Conservation (phyloP, 1,140 invertebrate species). For the Caenorhabditis brenneri region DNA sequence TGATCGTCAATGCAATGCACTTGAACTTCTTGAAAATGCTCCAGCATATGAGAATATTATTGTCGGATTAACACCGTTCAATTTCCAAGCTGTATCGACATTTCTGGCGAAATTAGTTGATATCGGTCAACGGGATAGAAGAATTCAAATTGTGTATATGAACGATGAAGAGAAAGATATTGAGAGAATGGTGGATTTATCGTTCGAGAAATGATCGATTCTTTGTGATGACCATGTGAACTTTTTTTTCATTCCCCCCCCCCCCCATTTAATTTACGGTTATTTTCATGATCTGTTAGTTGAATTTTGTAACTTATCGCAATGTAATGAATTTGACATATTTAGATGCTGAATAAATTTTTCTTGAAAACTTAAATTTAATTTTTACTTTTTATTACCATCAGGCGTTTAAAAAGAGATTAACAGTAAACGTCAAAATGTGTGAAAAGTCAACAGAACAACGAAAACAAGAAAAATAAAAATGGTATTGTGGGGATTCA, state of each 20-base stretch:
- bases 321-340: too few species aligned
- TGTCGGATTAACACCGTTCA: not conserved
- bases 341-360: too few species aligned
- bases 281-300: not conserved
- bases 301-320: too few species aligned
- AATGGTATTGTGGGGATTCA: not conserved
- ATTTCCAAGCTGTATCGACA: not conserved
- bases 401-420: not conserved
- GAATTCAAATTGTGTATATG: not conserved
- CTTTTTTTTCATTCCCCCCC: not conserved
- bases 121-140: not conserved
- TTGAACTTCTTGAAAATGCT: not conserved
- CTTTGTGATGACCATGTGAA: not conserved
- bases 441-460: conserved; percentile 1
- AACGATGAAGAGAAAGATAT: not conserved
- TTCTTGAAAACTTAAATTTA: not conserved
- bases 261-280: not conserved
- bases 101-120: not conserved
- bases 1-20: not conserved
- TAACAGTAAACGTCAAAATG: not conserved
- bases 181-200: not conserved
- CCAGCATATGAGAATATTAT: not conserved
- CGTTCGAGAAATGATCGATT: not conserved
- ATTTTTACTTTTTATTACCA: not conserved
- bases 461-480: not conserved